Base-by-base conservation (phyloP, 2,888 invertebrate genomes). In the Cylloceria caligata region DNA sequence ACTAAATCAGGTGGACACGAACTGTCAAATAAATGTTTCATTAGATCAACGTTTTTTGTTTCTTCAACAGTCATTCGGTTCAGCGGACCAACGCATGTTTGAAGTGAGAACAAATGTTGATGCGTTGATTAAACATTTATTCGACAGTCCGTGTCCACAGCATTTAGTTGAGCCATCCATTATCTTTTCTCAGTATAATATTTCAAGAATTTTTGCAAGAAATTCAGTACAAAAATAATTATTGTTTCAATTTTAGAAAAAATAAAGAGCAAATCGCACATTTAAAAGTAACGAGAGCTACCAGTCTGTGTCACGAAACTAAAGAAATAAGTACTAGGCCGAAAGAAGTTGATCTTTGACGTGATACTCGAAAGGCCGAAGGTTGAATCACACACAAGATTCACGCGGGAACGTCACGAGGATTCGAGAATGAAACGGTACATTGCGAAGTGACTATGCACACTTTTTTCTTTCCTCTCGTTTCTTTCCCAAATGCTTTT, bases 401-500 rank as follows among this genome's bases (percentile, higher is more conserved):
- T 78, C 71, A 55, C 21, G 55, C 34, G 52, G 47, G 62, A 65
- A n/a, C 36, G 60, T 42, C 19, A 68, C 80, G 62, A 83, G 75
- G 81, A 87, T 85, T 83, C 75, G 83, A 84, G 88, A 89, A 88
- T 88, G 89, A 89, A 89, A 87, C 49, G 55, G 68, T 64, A 65
- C 67, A 36, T 74, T 67, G 45, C 57, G 83, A 83, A 89, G 90
- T 89, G 90, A 88, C 89, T 90, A 72, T 86, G 87, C 87, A 87
- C 87, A 34, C 72, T 81, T 65, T 52, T 67, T 72, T 60, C 57
- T 82, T 60, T 74, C 42, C 64, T 39, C 42, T 76, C 68, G 74
- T 74, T 79, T 80, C 74, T 79, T 89, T 90, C 83, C 89, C 88
- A 88, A 89, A 92, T 91, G 92, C 92, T 92, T 92, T 92, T 92